These are phyloP conservation scores for Drosophila mulleri DNA, from an alignment of 2,888 invertebrate species.

Conservation along the genomic window DNA sequence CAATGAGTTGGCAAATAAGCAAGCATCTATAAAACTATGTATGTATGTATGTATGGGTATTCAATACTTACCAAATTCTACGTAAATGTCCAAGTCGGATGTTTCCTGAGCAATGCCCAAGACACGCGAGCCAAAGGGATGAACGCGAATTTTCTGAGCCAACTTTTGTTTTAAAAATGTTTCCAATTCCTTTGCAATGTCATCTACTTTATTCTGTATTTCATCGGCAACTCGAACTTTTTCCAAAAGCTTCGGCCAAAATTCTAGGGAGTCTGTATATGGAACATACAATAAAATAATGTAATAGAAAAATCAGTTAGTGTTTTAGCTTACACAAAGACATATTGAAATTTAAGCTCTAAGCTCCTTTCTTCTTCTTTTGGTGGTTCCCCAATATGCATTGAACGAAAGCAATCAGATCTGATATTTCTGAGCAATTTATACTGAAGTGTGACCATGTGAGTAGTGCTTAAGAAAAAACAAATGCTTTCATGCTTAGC, in stretches of 20 bases:
- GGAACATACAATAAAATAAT: no score
- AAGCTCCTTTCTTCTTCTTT: no score
- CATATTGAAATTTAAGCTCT: constrained; percentile 9
- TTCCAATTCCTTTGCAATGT: neutral
- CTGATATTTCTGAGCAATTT: neutral
- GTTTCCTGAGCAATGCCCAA: constrained; percentile 20
- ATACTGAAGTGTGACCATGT: no score
- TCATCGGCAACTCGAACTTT: constrained; percentile 8
- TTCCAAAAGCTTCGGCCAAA: constrained; percentile 22
- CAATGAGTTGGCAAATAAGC: no score
- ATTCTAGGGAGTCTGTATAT: neutral
- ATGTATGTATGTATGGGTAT: neutral
- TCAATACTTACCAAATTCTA: constrained; percentile 19
- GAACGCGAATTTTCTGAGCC: neutral
- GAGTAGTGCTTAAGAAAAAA: no score
- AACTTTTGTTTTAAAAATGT: neutral
- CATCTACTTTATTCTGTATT: neutral
- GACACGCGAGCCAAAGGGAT: constrained; percentile 33
- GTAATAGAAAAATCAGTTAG: neutral
- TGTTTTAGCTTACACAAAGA: constrained; percentile 14
- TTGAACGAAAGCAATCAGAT: neutral
- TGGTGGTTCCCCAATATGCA: neutral
- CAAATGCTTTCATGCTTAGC: no score
- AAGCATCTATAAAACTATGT: no score
- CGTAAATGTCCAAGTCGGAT: constrained; percentile 33